Conservation (phyloP, 2,888 invertebrate species). For the Cremastobaeus sp. region DNA sequence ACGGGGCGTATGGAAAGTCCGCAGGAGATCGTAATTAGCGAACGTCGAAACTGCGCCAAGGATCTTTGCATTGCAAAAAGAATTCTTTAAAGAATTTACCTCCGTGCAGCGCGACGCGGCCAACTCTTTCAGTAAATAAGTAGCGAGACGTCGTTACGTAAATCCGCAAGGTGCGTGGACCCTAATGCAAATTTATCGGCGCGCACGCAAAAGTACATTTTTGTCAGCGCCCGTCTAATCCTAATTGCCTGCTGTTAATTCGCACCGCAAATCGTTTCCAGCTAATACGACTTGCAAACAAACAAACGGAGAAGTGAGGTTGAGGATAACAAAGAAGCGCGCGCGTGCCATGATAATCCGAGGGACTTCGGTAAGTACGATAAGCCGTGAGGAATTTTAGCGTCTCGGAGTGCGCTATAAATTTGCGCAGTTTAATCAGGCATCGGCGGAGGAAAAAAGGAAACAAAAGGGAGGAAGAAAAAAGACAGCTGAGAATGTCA, state of each 20-base stretch:
- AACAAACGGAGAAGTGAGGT: conserved; percentile 29
- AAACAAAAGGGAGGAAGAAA: conserved; percentile 40
- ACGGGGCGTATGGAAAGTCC: conserved; percentile 1
- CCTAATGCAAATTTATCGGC: conserved; percentile 52
- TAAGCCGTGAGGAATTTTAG: conserved; percentile 58
- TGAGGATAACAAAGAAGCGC: conserved; percentile 47
- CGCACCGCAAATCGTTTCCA: conserved; percentile 45
- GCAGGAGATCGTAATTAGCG: conserved; percentile 24
- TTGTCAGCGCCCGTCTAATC: conserved; percentile 30
- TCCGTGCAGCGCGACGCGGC: conserved; percentile 16
- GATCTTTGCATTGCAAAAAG: not conserved
- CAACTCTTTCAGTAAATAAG: conserved; percentile 17
- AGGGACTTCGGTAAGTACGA: conserved; percentile 38
- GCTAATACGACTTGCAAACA: conserved; percentile 47
- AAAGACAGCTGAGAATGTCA: conserved; percentile 9
- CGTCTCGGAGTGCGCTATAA: conserved; percentile 50
- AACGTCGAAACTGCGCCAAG: conserved; percentile 1
- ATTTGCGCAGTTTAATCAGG: conserved; percentile 59
- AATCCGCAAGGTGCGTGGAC: conserved; percentile 36
- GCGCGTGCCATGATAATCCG: conserved; percentile 56
- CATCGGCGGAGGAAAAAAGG: conserved; percentile 33
- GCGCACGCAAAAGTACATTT: conserved; percentile 14
- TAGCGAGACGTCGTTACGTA: conserved; percentile 28
- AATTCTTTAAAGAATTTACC: conserved; percentile 33
- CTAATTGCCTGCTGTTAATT: conserved; percentile 38